Percentiles rank a stretch among this genome's conserved stretches.
phyloP scores from a whole-genome alignment of 2,888 invertebrate genomes.

The Agriotes lineatus region DNA sequence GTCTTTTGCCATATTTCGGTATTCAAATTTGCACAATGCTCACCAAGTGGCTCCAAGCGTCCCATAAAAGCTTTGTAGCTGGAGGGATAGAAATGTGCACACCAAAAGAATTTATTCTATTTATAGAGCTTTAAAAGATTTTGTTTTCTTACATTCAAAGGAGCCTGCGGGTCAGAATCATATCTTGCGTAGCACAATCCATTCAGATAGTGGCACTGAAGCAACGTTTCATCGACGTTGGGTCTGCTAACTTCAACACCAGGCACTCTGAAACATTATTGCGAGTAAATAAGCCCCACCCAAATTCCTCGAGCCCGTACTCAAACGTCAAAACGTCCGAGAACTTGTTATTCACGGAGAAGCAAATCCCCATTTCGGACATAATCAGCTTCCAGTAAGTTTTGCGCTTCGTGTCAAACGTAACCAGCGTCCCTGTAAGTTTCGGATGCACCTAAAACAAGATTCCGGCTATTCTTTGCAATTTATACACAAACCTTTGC shows the following conservation, averaged over 20 bases:
- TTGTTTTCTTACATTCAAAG: slow-evolving; percentile 62
- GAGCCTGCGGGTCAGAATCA: slow-evolving; percentile 63
- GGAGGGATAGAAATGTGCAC: too few relatives aligned
- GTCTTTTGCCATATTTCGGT: too few relatives aligned
- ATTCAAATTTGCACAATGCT: too few relatives aligned
- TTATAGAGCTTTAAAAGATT: too few relatives aligned
- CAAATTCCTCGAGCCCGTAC: slow-evolving; percentile 64
- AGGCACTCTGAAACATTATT: slow-evolving; percentile 30
- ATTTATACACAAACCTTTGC: slow-evolving; percentile 61
- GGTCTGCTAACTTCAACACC: slow-evolving; percentile 31
- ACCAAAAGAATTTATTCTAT: too few relatives aligned
- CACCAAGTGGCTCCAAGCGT: too few relatives aligned
- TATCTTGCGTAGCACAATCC: slow-evolving; percentile 66
- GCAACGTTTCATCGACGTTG: slow-evolving; percentile 31
- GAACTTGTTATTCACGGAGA: slow-evolving; percentile 73
- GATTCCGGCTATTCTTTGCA: slow-evolving; percentile 11
- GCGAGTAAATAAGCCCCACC: too few relatives aligned
- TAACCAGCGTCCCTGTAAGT: slow-evolving; percentile 65
- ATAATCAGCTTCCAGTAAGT: slow-evolving; percentile 69
- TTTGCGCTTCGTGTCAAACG: slow-evolving; percentile 64
- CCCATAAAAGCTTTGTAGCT: too few relatives aligned
- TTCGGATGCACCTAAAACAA: slow-evolving; percentile 67
- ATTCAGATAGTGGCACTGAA: slow-evolving; percentile 65
- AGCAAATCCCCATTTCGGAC: slow-evolving; percentile 77
- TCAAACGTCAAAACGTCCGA: slow-evolving; percentile 66